Percentiles rank a stretch among this genome's conserved stretches.
Conservation (phyloP, 1,140 invertebrate genomes). For the Panagrolaimus sp. region DNA sequence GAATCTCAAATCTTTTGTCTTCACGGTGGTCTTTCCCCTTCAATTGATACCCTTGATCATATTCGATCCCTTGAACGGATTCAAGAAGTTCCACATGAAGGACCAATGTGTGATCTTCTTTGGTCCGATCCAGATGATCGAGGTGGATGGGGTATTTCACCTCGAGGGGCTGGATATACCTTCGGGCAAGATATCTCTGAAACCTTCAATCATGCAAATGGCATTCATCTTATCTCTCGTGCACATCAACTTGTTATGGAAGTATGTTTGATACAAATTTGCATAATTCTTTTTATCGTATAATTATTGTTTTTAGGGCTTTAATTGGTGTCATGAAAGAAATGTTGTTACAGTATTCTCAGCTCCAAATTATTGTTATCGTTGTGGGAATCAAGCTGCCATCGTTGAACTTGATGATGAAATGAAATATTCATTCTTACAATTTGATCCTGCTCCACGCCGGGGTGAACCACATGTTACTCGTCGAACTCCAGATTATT, state of each 20-base stretch:
- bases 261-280: constrained; percentile 55
- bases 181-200: constrained; percentile 98
- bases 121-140: constrained; percentile 82
- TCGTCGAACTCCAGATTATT: constrained; percentile 95
- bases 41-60: constrained; percentile 95
- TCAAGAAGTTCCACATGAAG: constrained; percentile 97
- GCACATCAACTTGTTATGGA: constrained; percentile 99
- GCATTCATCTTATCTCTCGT: constrained; percentile 86
- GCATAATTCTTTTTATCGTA: not conserved
- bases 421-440: constrained; percentile 98
- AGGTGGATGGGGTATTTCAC: constrained; percentile 97
- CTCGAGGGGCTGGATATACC: constrained; percentile 92
- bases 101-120: constrained; percentile 77
- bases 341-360: constrained; percentile 98
- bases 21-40: constrained; percentile 92
- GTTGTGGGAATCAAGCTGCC: constrained; percentile 97
- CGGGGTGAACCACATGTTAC: constrained; percentile 89
- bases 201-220: constrained; percentile 98
- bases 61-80: constrained; percentile 91
- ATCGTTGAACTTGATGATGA: constrained; percentile 99
- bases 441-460: constrained; percentile 95
- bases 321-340: constrained; percentile 97
- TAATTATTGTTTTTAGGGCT: constrained; percentile 66
- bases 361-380: constrained; percentile 97
- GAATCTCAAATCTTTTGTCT: constrained; percentile 90